Evolutionary conservation across 2,888 invertebrate species (phyloP), one percentile per base, ranked within the genome.

Genomic region (Clepsis dumicolana): DNA sequence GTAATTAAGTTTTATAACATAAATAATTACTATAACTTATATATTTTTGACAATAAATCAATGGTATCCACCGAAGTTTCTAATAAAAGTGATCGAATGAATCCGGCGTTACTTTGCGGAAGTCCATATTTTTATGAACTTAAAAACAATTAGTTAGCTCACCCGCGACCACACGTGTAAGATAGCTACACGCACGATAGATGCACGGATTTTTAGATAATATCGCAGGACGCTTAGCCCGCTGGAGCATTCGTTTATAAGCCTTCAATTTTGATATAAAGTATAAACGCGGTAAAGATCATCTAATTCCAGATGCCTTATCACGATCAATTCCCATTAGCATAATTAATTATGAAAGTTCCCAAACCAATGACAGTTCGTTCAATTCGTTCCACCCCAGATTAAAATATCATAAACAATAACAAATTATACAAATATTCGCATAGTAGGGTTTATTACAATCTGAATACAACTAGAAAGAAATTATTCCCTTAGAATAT

Each of bases 371-470:
- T 2, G 38, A 38, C 14, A 14, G 2, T 14, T 38, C 4, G 38
- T 38, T 14, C 12, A 38, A 38, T 38, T 38, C 38, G 8, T 8
- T 38, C 14, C 4, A 38, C 38, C 2, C 38, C 38, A 14, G 38
- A 38, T 38, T 38, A 38, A n/a, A n/a, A n/a, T 10, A 38, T 38
- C 2, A 38, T 38, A 38, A 38, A 12, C 14, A 38, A 38, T 14
- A 38, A 12, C 8, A 38, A 56, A 56, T 35, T 56, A 56, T 56
- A 35, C 56, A 35, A 14, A 56, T 56, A 35, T 32, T 35, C 35
- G 7, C 3, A 29, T 29, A 29, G n/a, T n/a, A n/a, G n/a, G n/a
- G n/a, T n/a, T n/a, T n/a, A n/a, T n/a, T n/a, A n/a, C n/a, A n/a
- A n/a, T n/a, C n/a, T n/a, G n/a, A n/a, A n/a, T n/a, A n/a, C n/a